phyloP scores from a whole-genome alignment of 2,888 invertebrate genomes.

The Loripinus fragilis region DNA sequence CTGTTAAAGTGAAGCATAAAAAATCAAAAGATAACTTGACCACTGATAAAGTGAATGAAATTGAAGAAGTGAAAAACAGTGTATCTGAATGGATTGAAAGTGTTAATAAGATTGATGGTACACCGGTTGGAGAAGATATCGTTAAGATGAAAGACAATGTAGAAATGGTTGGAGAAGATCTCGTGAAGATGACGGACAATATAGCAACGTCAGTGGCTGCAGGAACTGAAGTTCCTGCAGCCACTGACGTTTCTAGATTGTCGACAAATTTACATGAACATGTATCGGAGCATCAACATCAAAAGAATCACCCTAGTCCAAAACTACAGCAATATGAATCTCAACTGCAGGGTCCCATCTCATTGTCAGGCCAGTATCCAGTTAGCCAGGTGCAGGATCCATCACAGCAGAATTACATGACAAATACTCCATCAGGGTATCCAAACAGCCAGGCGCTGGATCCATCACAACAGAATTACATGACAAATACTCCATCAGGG shows the following conservation, averaged over 20 bases:
- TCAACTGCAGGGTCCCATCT: neutral
- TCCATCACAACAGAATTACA: neutral
- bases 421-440: neutral
- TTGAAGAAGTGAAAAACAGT: constrained; percentile 55
- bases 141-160: neutral
- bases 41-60: constrained; percentile 59
- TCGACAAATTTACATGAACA: neutral
- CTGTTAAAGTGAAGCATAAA: constrained; percentile 34
- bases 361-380: neutral
- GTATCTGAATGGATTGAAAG: constrained; percentile 60
- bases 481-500: constrained; percentile 8
- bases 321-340: neutral
- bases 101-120: constrained; percentile 35
- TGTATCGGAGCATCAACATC: neutral
- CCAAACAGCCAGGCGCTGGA: neutral
- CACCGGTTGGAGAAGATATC: neutral
- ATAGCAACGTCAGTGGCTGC: neutral
- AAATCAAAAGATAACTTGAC: constrained; percentile 56
- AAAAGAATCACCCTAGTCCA: neutral
- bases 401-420: neutral
- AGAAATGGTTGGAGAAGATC: neutral
- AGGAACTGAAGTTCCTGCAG: too few species aligned
- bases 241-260: neutral
- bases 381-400: neutral
- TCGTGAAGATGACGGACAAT: neutral